Percentiles rank a stretch among this genome's conserved stretches.
Conservation (phyloP, 2,797 vertebrate genomes). For the Cephalopachus bancanus region DNA sequence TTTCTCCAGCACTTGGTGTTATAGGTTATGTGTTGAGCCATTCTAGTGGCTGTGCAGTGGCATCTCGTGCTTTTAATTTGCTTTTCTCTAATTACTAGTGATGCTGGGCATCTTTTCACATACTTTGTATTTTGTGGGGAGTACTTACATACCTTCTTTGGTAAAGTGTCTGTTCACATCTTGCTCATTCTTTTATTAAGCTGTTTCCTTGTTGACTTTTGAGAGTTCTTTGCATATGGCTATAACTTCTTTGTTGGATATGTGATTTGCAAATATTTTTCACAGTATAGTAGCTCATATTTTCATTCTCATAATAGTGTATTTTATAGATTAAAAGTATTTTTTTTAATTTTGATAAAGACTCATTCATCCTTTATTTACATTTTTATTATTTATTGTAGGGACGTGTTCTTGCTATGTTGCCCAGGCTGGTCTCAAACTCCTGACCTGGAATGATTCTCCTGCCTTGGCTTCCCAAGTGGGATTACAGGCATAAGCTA, state of each 20-base stretch:
- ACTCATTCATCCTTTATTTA: background rate
- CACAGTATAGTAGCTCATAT: background rate
- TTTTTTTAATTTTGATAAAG: background rate
- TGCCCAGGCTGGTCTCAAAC: too few species aligned
- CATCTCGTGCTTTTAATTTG: background rate
- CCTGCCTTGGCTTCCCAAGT: too few species aligned
- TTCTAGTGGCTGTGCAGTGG: background rate
- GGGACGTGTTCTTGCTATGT: too few species aligned
- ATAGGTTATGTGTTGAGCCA: background rate
- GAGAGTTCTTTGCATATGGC: background rate
- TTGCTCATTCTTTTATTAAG: background rate
- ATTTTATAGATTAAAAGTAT: background rate
- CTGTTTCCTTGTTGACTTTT: background rate
- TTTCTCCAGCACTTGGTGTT: background rate
- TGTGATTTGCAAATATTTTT: constrained; percentile 10
- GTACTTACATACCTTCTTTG: background rate
- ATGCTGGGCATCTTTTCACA: background rate
- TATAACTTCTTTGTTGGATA: background rate
- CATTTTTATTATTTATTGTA: too few species aligned
- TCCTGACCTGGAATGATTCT: too few species aligned
- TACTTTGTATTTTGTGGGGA: background rate
- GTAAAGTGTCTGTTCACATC: background rate
- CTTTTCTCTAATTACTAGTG: background rate
- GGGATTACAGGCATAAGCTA: too few species aligned
- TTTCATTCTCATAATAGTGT: background rate